Percentiles rank a stretch among this genome's conserved stretches.
Conservation (phyloP, 2,888 invertebrate species). For the Caenorhabditis macrosperma region DNA sequence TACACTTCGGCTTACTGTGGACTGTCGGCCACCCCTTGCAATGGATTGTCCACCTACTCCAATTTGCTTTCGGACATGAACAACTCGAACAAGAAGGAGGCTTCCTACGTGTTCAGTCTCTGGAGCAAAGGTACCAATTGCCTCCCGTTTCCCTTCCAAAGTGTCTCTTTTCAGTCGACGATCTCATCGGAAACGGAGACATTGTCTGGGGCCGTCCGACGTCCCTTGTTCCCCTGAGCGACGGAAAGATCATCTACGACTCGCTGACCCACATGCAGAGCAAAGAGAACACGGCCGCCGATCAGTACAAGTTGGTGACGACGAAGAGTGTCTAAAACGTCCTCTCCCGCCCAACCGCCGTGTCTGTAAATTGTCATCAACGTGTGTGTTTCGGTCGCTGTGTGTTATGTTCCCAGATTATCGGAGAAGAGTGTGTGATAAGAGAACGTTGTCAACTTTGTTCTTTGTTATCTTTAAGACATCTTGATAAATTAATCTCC, state of each 20-base stretch:
- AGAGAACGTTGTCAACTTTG: background rate
- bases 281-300: slow-evolving; percentile 68
- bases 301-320: slow-evolving; percentile 57
- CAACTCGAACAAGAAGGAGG: slow-evolving; percentile 49
- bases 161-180: slow-evolving; percentile 63
- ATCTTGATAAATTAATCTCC: background rate
- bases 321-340: slow-evolving; percentile 21
- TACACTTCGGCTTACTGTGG: slow-evolving; percentile 57
- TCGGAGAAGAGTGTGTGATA: slow-evolving; percentile 21
- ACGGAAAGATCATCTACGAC: slow-evolving; percentile 57
- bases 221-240: slow-evolving; percentile 65
- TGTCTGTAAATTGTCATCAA: slow-evolving; percentile 37
- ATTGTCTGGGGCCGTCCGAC: slow-evolving; percentile 72
- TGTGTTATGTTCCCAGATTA: slow-evolving; percentile 33
- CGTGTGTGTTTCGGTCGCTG: slow-evolving; percentile 10
- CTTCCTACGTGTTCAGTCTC: slow-evolving; percentile 58
- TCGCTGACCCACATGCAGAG: slow-evolving; percentile 69
- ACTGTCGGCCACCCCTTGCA: slow-evolving; percentile 32
- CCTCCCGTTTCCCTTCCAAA: background rate
- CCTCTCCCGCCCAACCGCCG: background rate
- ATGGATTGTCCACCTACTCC: slow-evolving; percentile 42
- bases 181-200: slow-evolving; percentile 70
- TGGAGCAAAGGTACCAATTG: slow-evolving; percentile 61
- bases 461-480: too few species aligned
- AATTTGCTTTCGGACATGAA: slow-evolving; percentile 61